Conservation (phyloP, 2,113 vertebrate genomes). For the Astatoreochromis straeleni region DNA sequence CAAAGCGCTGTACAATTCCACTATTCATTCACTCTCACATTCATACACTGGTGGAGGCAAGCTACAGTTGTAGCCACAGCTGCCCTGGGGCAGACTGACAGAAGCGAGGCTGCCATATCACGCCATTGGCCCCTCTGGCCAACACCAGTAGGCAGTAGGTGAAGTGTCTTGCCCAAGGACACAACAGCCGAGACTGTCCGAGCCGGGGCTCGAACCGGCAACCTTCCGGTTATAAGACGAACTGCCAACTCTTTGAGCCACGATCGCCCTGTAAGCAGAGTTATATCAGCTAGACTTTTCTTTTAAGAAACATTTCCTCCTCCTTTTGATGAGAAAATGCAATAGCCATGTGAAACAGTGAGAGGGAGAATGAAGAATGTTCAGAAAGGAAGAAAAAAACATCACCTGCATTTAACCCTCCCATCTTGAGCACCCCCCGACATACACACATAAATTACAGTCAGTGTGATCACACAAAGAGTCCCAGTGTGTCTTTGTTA, state of each 20-base stretch:
- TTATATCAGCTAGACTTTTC: neutral
- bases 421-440: neutral
- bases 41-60: too few species aligned
- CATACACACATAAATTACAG: neutral
- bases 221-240: too few species aligned
- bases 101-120: accelerated
- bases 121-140: too few species aligned
- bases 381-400: neutral
- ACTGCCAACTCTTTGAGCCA: too few species aligned
- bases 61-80: too few species aligned
- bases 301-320: neutral
- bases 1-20: too few species aligned
- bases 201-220: too few species aligned
- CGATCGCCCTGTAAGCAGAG: neutral
- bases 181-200: too few species aligned
- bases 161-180: too few species aligned
- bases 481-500: constrained; percentile 12
- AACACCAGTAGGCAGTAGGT: too few species aligned
- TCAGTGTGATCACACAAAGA: neutral
- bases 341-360: neutral
- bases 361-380: neutral
- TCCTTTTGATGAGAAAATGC: neutral
- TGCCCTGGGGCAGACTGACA: too few species aligned
- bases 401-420: neutral
- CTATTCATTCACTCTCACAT: too few species aligned